phyloP scores from a whole-genome alignment of 2,797 vertebrate genomes.

The Anguilla megastoma region DNA sequence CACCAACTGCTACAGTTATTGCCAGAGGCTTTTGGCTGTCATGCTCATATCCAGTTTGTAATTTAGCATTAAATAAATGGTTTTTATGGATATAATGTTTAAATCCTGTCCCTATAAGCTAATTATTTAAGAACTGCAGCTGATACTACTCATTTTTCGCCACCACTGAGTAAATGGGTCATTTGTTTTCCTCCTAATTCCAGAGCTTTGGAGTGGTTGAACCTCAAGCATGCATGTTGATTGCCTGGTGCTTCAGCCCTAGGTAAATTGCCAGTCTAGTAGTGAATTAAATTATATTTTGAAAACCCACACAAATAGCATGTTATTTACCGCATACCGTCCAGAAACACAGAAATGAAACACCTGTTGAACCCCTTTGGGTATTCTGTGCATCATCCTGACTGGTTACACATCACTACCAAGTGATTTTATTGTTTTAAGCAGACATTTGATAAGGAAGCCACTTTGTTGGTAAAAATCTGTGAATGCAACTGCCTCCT shows the following conservation, averaged over 20 bases:
- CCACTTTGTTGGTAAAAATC: background rate
- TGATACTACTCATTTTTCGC: background rate
- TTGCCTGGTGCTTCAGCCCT: background rate
- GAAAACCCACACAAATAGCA: background rate
- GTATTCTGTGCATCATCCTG: background rate
- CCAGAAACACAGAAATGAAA: background rate
- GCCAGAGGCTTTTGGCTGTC: slow-evolving; percentile 35
- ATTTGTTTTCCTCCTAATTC: background rate
- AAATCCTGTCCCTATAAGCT: background rate
- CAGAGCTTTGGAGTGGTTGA: background rate
- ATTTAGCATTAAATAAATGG: background rate
- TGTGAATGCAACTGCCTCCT: background rate
- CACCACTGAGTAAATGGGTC: background rate
- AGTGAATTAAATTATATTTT: background rate
- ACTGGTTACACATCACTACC: background rate
- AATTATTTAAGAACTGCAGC: too few species aligned
- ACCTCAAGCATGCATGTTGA: background rate
- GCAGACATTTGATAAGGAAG: background rate
- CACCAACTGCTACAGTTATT: slow-evolving; percentile 57
- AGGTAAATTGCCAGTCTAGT: background rate
- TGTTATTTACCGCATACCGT: background rate
- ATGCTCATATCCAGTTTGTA: background rate
- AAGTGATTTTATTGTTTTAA: background rate
- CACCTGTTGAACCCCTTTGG: background rate
- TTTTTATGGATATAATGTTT: too few species aligned